Conservation (phyloP, 2,113 vertebrate species). For the Tylochromis polylepis region DNA sequence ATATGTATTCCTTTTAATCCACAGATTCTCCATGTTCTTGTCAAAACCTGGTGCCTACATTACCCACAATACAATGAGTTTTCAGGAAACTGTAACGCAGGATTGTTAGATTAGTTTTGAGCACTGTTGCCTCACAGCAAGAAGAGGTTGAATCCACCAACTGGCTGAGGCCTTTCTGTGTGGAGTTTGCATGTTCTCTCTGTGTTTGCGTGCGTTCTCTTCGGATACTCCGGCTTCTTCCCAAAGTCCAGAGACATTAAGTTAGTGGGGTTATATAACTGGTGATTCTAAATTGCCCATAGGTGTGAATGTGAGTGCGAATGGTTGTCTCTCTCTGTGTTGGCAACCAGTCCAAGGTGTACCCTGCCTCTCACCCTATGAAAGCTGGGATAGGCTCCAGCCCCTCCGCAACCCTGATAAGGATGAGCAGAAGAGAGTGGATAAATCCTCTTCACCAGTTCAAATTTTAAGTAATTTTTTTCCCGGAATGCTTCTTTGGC, state of each 20-base stretch:
- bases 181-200: background rate
- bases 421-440: background rate
- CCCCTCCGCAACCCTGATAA: background rate
- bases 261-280: no score
- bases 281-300: no score
- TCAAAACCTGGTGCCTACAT: background rate
- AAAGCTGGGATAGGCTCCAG: no score
- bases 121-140: background rate
- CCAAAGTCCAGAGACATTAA: no score
- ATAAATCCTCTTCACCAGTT: no score
- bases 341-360: no score
- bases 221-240: background rate
- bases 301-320: no score
- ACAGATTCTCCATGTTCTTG: fast-evolving
- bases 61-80: background rate
- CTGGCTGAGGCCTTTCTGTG: fast-evolving
- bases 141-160: background rate
- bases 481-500: background rate
- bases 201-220: fast-evolving
- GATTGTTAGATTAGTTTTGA: background rate
- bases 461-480: no score
- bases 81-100: fast-evolving
- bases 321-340: no score
- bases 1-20: background rate
- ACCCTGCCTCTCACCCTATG: no score